Evolutionary conservation across 30 jellyfish, hydroid and myxozoan genomes (phyloP).

Genomic region (Hydractinia echinata): DNA sequence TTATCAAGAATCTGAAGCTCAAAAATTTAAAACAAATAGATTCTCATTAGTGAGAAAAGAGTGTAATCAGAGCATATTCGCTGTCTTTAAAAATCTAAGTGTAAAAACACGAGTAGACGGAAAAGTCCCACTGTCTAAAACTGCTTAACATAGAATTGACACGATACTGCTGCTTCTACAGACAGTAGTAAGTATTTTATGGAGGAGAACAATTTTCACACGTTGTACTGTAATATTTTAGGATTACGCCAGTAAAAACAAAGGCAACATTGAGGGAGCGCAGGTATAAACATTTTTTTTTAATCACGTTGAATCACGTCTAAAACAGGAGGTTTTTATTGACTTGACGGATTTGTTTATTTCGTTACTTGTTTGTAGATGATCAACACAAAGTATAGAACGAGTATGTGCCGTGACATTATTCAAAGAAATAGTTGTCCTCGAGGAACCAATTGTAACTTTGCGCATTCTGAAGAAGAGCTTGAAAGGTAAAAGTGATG

Average conservation of each 20-base stretch:
- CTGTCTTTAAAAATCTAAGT: too few relatives aligned
- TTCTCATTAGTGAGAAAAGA: background rate
- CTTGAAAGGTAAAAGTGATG: slow-evolving; percentile 65
- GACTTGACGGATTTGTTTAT: background rate
- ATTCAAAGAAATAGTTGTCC: slow-evolving; percentile 79
- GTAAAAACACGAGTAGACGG: too few relatives aligned
- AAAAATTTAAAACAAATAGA: background rate
- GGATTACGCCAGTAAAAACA: slow-evolving; percentile 43
- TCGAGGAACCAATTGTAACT: slow-evolving; percentile 90
- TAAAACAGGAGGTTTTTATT: background rate
- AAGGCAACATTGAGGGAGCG: slow-evolving; percentile 82
- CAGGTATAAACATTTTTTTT: slow-evolving; percentile 48
- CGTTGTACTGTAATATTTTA: background rate
- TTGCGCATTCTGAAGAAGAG: slow-evolving; percentile 93
- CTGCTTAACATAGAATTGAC: too few relatives aligned
- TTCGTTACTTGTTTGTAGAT: slow-evolving; percentile 41
- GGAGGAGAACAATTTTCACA: too few relatives aligned
- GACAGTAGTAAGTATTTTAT: too few relatives aligned
- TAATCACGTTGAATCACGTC: background rate
- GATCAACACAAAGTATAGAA: slow-evolving; percentile 75
- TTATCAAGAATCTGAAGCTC: background rate
- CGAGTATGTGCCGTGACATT: slow-evolving; percentile 97
- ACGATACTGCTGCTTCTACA: too few relatives aligned
- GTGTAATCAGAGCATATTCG: too few relatives aligned
- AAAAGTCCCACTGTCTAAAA: too few relatives aligned